These are phyloP conservation scores for Schlechtendalia chinensis DNA, from an alignment of 1,140 invertebrate genomes.

Conservation along the genomic window DNA sequence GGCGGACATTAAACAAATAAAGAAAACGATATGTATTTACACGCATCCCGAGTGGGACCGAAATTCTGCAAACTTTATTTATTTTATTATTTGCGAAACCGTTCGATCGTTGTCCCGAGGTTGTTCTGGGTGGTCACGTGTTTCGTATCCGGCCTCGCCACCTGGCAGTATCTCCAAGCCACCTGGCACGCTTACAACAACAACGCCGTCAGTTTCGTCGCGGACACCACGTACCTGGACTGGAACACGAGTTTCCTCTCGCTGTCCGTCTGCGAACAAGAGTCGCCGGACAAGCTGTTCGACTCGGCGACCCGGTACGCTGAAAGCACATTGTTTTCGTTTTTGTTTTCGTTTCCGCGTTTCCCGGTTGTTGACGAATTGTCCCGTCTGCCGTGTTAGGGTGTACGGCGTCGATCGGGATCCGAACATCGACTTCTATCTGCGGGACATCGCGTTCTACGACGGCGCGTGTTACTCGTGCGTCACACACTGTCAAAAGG, in stretches of 20 bases:
- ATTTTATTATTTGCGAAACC: slow-evolving; percentile 17
- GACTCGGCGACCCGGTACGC: slow-evolving; percentile 51
- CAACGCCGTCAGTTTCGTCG: slow-evolving; percentile 55
- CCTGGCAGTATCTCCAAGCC: slow-evolving; percentile 50
- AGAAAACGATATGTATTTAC: no score
- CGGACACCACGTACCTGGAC: slow-evolving; percentile 58
- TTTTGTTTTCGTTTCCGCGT: no score
- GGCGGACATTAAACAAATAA: no score
- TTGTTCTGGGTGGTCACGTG: slow-evolving; percentile 54
- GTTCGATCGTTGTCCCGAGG: slow-evolving; percentile 52
- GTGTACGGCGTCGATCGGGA: slow-evolving; percentile 65
- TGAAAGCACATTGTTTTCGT: background rate
- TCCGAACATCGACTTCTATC: slow-evolving; percentile 67
- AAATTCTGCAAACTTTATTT: no score
- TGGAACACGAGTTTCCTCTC: slow-evolving; percentile 72
- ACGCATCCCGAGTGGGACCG: no score
- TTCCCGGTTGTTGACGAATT: no score
- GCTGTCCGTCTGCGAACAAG: slow-evolving; percentile 66
- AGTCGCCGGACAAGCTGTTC: slow-evolving; percentile 53
- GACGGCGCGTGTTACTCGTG: slow-evolving; percentile 62
- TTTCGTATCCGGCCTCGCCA: slow-evolving; percentile 51
- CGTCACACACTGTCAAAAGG: slow-evolving; percentile 38
- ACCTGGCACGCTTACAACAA: slow-evolving; percentile 54
- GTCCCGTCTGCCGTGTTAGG: slow-evolving; percentile 54
- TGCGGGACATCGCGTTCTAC: slow-evolving; percentile 67